Conservation (phyloP, 2,888 invertebrate genomes). For the Tetragnatha montana region DNA sequence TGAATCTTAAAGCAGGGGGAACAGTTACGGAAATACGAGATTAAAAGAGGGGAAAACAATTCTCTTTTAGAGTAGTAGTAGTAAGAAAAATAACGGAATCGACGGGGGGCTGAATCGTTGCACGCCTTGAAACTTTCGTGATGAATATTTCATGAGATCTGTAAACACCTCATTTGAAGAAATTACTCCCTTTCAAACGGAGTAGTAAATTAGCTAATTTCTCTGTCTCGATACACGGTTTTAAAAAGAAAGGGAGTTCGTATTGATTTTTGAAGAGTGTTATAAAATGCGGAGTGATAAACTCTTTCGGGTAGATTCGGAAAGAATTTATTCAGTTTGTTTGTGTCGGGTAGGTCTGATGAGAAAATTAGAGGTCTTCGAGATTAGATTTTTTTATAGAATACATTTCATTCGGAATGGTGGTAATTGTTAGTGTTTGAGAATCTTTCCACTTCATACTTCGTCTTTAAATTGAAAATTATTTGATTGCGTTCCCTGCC, state of each 20-base stretch:
- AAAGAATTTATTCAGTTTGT: too few relatives aligned
- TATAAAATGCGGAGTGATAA: background rate
- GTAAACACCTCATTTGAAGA: conserved; percentile 34
- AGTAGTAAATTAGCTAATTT: background rate
- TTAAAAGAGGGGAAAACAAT: background rate
- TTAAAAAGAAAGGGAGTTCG: background rate
- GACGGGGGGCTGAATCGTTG: background rate
- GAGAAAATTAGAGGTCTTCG: too few relatives aligned
- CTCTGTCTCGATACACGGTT: background rate
- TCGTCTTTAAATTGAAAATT: too few relatives aligned
- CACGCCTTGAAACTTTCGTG: background rate
- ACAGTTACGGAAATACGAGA: background rate
- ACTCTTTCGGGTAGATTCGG: background rate
- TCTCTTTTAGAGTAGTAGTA: background rate
- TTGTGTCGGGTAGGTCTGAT: too few relatives aligned
- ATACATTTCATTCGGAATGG: too few relatives aligned
- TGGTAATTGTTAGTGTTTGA: too few relatives aligned
- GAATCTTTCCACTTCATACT: too few relatives aligned
- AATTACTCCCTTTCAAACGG: conserved; percentile 7
- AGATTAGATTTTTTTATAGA: too few relatives aligned
- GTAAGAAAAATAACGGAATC: conserved; percentile 18
- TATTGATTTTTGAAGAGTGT: background rate
- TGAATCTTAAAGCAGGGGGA: conserved; percentile 16
- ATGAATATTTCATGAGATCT: conserved; percentile 47
- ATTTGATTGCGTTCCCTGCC: too few relatives aligned